Base-by-base conservation (phyloP, 2,113 vertebrate genomes). In the Diadophis punctatus region DNA sequence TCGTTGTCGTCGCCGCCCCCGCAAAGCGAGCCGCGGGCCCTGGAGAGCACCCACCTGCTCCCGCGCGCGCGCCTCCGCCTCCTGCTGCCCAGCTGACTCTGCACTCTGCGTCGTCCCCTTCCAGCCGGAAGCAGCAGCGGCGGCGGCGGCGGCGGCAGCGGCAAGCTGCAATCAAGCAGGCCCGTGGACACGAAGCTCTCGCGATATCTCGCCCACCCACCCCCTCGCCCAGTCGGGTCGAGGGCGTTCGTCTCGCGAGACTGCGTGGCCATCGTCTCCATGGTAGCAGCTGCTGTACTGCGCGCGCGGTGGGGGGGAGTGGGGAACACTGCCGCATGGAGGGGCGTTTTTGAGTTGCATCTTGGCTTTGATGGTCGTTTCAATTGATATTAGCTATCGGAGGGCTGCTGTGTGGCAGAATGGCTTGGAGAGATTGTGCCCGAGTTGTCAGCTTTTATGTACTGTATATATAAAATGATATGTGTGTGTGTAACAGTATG, bases 261-360 rank as follows among this genome's bases (percentile, higher is more conserved):
- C 27, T 88, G 10, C 16, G 23, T 8, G 52, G 30, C 87, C 68
- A 1, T 9, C 92, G 86, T 95, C 88, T 4, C 95, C 84, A 93
- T 93, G 95, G 95, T 89, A 93, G 91, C 93, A 5, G 91, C 51
- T 92, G 95, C 95, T 80, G 91, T 93, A 58, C 11, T 1, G 90
- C 16, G 3, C 58, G 58, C 58, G 8, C 58, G 58, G 3, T 8
- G 9, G 6, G 63, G 56, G 10, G 10, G 43, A 25, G 56, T 9
- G 58, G 48, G 10, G 10, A 18, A 52, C 12, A 14, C 39, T 48
- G 39, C 56, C 14, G 55, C 55, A 8, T 48, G 46, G 63, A 52
- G 89, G 30, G 46, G 22, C 20, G 48, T 90, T n/a, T 18, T 52
- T 52, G 48, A 34, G 46, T 46, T 25, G 55, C 55, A 30, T 60